Evolutionary conservation across 2,888 invertebrate species (phyloP).

Genomic region (Aethes cnicana): DNA sequence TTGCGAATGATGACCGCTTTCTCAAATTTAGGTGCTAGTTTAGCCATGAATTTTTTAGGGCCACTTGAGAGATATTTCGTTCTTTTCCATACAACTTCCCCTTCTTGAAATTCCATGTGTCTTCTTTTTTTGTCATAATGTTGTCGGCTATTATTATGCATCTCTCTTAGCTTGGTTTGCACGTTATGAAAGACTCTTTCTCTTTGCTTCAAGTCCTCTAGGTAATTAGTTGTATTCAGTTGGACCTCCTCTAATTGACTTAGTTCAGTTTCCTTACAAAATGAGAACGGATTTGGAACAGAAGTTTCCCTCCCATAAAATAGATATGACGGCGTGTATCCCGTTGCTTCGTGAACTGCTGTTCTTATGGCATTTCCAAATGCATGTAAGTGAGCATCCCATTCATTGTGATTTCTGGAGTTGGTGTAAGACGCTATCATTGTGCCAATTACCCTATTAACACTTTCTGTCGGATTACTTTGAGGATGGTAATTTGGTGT

Average conservation of each 20-base stretch:
- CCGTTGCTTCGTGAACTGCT: constrained; percentile 5
- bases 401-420: constrained; percentile 29
- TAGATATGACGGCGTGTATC: constrained; percentile 1
- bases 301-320: constrained; percentile 3
- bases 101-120: not conserved
- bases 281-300: not conserved
- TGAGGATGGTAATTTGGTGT: constrained; percentile 45
- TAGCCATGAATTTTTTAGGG: constrained; percentile 21
- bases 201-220: not conserved
- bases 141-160: not conserved
- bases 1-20: constrained; percentile 12
- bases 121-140: not conserved
- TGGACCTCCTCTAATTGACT: not conserved
- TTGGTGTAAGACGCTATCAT: constrained; percentile 39
- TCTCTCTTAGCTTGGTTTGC: not conserved
- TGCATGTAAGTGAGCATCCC: not conserved
- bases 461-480: constrained; percentile 45
- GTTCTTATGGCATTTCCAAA: constrained; percentile 10
- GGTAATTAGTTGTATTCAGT: not conserved
- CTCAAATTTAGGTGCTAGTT: constrained; percentile 31
- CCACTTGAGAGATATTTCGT: constrained; percentile 32
- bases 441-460: constrained; percentile 42
- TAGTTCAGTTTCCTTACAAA: not conserved
- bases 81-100: constrained; percentile 31
- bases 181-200: not conserved